Conservation (phyloP, 1,140 invertebrate species). For the Pygmarrhopalites habei region DNA sequence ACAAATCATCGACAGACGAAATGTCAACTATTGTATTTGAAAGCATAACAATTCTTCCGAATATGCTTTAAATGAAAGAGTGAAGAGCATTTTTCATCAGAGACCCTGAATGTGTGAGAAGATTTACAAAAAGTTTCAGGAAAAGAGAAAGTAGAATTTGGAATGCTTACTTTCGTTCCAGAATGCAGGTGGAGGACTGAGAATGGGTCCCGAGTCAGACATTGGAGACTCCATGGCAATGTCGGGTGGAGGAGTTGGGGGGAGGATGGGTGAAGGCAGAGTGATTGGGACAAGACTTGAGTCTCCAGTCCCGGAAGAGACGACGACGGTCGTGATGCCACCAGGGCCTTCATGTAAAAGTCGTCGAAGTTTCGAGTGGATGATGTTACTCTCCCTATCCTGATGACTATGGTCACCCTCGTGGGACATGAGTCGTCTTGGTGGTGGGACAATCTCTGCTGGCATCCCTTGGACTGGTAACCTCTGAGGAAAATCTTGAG, state of each 20-base stretch:
- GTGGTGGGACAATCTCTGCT: slow-evolving; percentile 22
- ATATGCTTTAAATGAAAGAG: no score
- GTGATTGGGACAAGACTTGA: slow-evolving; percentile 20
- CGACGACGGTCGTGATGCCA: neutral
- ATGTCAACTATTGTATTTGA: no score
- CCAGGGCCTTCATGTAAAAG: slow-evolving; percentile 52
- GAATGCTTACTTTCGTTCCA: no score
- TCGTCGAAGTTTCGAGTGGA: slow-evolving; percentile 68
- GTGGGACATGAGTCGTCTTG: slow-evolving; percentile 24
- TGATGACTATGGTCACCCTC: slow-evolving; percentile 46
- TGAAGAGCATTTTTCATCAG: no score
- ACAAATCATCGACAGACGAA: no score
- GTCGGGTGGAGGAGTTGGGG: slow-evolving; percentile 33
- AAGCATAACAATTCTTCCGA: no score
- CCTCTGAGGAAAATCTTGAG: slow-evolving; percentile 38
- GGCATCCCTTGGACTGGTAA: slow-evolving; percentile 16
- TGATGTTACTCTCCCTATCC: slow-evolving; percentile 52
- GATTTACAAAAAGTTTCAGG: no score
- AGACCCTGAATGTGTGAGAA: no score
- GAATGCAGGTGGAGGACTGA: slow-evolving; percentile 37
- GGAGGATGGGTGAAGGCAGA: slow-evolving; percentile 34
- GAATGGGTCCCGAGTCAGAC: slow-evolving; percentile 37
- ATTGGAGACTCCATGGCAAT: slow-evolving; percentile 38
- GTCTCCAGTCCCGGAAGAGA: neutral
- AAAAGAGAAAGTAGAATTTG: no score